These are phyloP conservation scores for Hydrophis major DNA, from an alignment of 2,797 vertebrate species.

Conservation along the genomic window DNA sequence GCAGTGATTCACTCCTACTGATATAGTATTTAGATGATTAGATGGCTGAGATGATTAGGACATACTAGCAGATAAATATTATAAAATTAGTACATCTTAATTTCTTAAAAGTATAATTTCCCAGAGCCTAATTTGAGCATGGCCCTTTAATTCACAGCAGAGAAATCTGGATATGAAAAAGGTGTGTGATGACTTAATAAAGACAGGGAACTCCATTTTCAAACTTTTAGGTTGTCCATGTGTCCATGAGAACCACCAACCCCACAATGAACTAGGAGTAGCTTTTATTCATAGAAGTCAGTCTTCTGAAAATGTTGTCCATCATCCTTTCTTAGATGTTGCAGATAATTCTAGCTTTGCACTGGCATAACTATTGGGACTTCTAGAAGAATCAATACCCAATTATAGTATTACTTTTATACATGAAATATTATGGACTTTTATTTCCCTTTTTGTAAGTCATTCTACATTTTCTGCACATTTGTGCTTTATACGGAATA, in stretches of 20 bases:
- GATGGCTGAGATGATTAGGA: constrained; percentile 35
- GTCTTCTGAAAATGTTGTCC: constrained; percentile 68
- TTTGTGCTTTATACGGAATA: constrained; percentile 81
- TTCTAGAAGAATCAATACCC: constrained; percentile 70
- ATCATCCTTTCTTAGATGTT: constrained; percentile 63
- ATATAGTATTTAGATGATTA: constrained; percentile 33
- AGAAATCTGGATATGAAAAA: constrained; percentile 52
- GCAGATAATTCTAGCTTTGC: constrained; percentile 71
- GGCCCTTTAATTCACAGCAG: constrained; percentile 48
- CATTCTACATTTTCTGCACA: constrained; percentile 79
- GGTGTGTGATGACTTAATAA: constrained; percentile 70
- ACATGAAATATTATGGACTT: constrained; percentile 74
- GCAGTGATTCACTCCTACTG: background rate
- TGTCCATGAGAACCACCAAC: constrained; percentile 66
- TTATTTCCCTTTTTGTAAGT: constrained; percentile 76
- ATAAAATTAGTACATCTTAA: constrained; percentile 1
- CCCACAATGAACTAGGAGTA: constrained; percentile 68
- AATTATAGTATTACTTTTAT: constrained; percentile 76
- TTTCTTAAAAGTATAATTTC: background rate
- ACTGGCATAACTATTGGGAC: constrained; percentile 71
- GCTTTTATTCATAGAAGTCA: constrained; percentile 65
- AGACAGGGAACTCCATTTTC: constrained; percentile 63
- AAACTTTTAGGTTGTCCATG: constrained; percentile 67
- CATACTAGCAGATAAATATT: background rate
- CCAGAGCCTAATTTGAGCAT: background rate